These are phyloP conservation scores for Polyergus mexicanus DNA, from an alignment of 1,140 invertebrate genomes.

Conservation along the genomic window DNA sequence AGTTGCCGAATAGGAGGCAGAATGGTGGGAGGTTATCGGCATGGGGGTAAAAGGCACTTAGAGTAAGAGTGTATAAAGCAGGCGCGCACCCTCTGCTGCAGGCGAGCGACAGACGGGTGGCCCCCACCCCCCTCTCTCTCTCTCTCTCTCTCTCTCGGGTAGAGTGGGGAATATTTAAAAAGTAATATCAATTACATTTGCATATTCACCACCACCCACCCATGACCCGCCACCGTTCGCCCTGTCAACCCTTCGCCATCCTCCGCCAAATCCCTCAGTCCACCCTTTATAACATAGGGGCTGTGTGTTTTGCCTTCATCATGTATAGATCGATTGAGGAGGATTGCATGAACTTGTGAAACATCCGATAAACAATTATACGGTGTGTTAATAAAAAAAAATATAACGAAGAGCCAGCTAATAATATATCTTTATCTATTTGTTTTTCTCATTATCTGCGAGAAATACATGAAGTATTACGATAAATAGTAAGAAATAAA, in stretches of 20 bases:
- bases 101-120: conserved; percentile 80
- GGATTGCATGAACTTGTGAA: conserved; percentile 16
- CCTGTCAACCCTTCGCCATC: conserved; percentile 47
- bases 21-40: conserved; percentile 45
- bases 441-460: not conserved
- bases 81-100: conserved; percentile 79
- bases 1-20: conserved; percentile 44
- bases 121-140: too few species aligned
- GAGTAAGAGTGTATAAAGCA: conserved; percentile 80
- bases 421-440: not conserved
- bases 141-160: conserved; percentile 55
- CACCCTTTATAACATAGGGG: conserved; percentile 61
- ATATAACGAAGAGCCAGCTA: not conserved
- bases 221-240: conserved; percentile 75
- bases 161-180: conserved; percentile 86
- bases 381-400: not conserved
- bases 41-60: conserved; percentile 83
- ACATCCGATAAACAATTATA: conserved; percentile 46
- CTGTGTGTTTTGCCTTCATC: conserved; percentile 54
- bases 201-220: conserved; percentile 85
- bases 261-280: conserved; percentile 46
- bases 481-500: not conserved
- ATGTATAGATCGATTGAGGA: conserved; percentile 40
- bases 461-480: not conserved
- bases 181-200: conserved; percentile 87